These are phyloP conservation scores for Channallabes apus DNA, from an alignment of 2,797 vertebrate species.

Conservation along the genomic window DNA sequence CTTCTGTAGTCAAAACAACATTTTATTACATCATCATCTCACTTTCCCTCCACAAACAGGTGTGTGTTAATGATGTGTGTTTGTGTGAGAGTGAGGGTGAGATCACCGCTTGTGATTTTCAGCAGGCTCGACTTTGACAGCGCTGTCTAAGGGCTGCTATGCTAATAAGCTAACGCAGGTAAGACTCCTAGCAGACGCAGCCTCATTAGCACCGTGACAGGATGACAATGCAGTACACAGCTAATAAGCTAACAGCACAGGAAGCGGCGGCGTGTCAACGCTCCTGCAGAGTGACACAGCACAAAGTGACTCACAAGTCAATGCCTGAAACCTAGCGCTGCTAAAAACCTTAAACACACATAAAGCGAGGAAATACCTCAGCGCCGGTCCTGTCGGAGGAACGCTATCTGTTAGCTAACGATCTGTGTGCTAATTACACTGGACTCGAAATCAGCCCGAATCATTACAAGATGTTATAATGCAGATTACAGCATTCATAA, in stretches of 20 bases:
- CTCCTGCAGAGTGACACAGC: slow-evolving; percentile 8
- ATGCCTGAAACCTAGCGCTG: neutral
- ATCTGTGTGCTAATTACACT: neutral
- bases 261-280: neutral
- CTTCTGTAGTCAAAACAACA: neutral
- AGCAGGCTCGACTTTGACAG: neutral
- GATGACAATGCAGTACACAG: neutral
- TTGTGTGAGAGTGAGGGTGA: neutral
- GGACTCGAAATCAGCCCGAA: neutral
- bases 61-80: neutral
- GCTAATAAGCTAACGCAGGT: slow-evolving; percentile 8
- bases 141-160: neutral
- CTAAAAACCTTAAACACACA: neutral
- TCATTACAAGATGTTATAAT: neutral
- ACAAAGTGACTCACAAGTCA: neutral
- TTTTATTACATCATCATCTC: neutral
- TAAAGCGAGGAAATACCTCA: neutral
- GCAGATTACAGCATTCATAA: neutral
- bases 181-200: neutral
- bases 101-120: neutral
- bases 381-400: neutral
- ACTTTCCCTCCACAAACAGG: neutral
- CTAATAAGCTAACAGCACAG: neutral
- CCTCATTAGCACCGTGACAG: neutral
- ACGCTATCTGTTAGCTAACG: neutral